Percentiles rank a stretch among this genome's conserved stretches.
These are phyloP conservation scores for Caenorhabditis inopinata DNA, from an alignment of 1,140 invertebrate species.

Conservation along the genomic window DNA sequence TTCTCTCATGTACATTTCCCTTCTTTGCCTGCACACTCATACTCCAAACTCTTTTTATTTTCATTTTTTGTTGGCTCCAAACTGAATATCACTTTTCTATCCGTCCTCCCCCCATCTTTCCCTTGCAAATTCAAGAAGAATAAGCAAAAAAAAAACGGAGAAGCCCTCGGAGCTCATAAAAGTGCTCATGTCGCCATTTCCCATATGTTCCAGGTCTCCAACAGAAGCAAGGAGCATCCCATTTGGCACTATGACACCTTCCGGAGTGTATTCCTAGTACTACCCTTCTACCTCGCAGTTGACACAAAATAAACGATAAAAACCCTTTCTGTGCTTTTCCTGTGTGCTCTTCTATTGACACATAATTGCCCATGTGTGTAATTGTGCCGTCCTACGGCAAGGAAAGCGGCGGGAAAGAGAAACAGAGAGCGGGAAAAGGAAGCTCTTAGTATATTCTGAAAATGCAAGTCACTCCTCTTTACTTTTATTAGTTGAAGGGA, in stretches of 20 bases:
- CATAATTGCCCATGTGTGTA: constrained; percentile 23
- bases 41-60: no score
- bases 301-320: no score
- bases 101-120: background rate
- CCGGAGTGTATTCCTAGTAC: background rate
- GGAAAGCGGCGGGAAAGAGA: no score
- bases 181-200: constrained; percentile 1
- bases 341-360: no score
- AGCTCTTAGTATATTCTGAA: background rate
- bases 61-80: background rate
- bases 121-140: background rate
- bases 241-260: background rate
- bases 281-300: no score
- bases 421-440: background rate
- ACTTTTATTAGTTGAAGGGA: background rate
- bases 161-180: constrained; percentile 7
- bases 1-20: background rate
- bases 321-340: background rate
- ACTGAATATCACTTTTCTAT: constrained; percentile 17
- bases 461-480: background rate
- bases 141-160: no score
- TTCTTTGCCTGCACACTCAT: background rate
- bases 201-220: background rate
- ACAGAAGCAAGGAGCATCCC: background rate
- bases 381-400: background rate